Evolutionary conservation across 2,797 vertebrate species (phyloP), one percentile per base, ranked within the genome.

Genomic region (Muraenolepis orangiensis): DNA sequence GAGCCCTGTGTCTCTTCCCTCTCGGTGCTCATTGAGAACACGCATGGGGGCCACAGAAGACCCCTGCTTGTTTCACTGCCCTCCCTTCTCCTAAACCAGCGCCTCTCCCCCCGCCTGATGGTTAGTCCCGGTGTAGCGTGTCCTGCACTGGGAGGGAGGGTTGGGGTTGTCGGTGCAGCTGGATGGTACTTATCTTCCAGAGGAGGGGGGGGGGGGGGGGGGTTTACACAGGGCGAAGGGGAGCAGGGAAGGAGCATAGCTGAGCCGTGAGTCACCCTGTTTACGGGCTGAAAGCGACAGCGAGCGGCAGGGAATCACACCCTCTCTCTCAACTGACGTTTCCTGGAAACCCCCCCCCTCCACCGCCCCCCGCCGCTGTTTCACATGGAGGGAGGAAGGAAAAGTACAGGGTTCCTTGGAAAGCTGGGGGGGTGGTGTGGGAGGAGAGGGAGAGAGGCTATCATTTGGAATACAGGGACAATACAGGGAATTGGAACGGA

Each of bases 281-380:
- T 95, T 95, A 93, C 93, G 92, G 92, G 91, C 92, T 93, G 91
- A 88, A 91, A 84, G 86, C 86, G 80, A 91, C 85, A 87, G 92
- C 87, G 86, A 88, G 86, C 86, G 79, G 91, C 84, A 93, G 89
- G 93, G 93, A 94, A 93, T 94, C 91, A 91, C 93, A 91, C 93
- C n/a, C 51, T n/a, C 93, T 92, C 90, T 89, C 87, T 82, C 69
- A 88, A 87, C 90, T 93, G 91, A 93, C 87, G 86, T 93, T 94
- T 94, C 93, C 91, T 93, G 93, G 92, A 94, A 94, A 95, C 93
- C 92, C 93, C 92, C n/a, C n/a, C n/a, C n/a, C n/a, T n/a, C n/a
- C n/a, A n/a, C n/a, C n/a, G n/a, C n/a, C n/a, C n/a, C n/a, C n/a
- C n/a, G n/a, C n/a, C 80, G 91, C 88, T 91, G 90, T 93, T 94